Evolutionary conservation across 1,140 invertebrate genomes (phyloP), one percentile per base, ranked within the genome.

Genomic region (Cotesia glomerata): DNA sequence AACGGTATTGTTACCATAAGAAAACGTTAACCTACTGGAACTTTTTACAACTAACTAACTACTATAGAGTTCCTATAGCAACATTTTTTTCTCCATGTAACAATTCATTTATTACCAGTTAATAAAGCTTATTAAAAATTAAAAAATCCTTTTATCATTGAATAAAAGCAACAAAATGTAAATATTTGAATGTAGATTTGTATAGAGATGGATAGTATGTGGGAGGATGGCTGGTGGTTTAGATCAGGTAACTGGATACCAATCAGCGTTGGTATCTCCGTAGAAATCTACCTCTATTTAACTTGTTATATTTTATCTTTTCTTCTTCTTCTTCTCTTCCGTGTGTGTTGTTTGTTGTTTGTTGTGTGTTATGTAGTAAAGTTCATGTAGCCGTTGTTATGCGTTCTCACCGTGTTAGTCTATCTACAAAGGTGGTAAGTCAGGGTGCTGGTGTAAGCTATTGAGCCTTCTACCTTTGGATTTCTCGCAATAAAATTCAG

Each of bases 241-340:
- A 16, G 18, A 11, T 26, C 16, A 52, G 5, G 59, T 64, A 64
- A 71, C 69, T 63, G 39, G 69, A 71, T 71, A 64, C 61, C 59
- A 71, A 71, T 71, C 59, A 71, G 69, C 52, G 45, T 71, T 71
- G 13, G 49, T 63, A 71, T 71, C 69, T 16, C 52, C 11, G 4
- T 49, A 34, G 59, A 51, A 64, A 64, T 71, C 59, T 63, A 39
- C 59, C 51, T 70, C 45, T 71, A 63, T 64, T 49, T 63, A 66
- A 66, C 16, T 39, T 16, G 18, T 39, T 64, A 45, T 45, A 45
- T 45, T 45, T 45, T 45, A 45, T 45, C 39, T 45, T 45, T 45
- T 45, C 39, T 45, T 45, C 36, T 39, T 39, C 36, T 39, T 39
- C 39, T 45, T 45, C 5, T 66, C 64, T 66, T 66, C 64, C 64